phyloP scores from a whole-genome alignment of 2,797 vertebrate species.

The Halcyon leucocephala region DNA sequence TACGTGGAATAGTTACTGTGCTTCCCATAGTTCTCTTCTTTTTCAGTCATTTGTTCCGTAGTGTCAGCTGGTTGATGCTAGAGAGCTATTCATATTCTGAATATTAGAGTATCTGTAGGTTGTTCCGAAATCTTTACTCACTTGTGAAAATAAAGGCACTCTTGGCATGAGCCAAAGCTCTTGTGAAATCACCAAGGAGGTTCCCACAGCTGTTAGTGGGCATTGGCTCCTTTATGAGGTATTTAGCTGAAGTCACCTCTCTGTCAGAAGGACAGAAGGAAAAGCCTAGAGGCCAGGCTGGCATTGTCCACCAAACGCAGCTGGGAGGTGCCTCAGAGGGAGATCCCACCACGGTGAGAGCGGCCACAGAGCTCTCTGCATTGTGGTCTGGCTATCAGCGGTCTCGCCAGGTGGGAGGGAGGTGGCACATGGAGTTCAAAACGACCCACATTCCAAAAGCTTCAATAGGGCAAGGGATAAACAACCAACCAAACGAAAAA shows the following conservation, averaged over 20 bases:
- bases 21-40: not conserved
- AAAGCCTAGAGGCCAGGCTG: not conserved
- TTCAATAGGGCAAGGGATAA: not conserved
- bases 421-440: not conserved
- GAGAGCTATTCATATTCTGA: not conserved
- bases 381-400: not conserved
- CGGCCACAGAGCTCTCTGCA: not conserved
- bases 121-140: not conserved
- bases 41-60: not conserved
- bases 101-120: not conserved
- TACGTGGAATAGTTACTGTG: not conserved
- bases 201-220: not conserved
- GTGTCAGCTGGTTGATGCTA: not conserved
- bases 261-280: not conserved
- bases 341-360: not conserved
- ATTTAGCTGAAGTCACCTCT: not conserved
- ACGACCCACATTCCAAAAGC: not conserved
- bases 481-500: not conserved
- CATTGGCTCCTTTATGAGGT: rapidly evolving
- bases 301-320: not conserved
- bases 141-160: not conserved
- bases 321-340: not conserved
- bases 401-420: not conserved
- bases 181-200: not conserved
- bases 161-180: not conserved